Conservation (phyloP, 2,888 invertebrate species). For the Drosophila neoperkinsi region DNA sequence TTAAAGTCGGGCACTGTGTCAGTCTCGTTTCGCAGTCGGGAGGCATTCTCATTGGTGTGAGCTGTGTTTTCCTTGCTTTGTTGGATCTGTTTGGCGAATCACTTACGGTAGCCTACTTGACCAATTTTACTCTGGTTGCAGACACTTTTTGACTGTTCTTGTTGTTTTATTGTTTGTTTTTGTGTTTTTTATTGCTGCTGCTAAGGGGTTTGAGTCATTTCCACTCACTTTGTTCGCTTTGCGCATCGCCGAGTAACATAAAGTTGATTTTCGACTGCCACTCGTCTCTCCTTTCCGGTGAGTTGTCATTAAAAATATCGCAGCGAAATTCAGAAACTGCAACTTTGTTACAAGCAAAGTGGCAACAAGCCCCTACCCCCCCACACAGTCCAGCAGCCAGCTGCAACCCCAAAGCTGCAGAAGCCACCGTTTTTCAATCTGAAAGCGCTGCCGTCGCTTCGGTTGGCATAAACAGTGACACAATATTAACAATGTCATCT, state of each 20-base stretch:
- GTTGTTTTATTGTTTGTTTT: conserved; percentile 1
- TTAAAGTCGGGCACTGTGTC: conserved; percentile 59
- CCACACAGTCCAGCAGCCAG: neutral
- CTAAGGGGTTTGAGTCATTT: conserved; percentile 17
- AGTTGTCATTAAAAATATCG: conserved; percentile 64
- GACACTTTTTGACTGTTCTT: conserved; percentile 10
- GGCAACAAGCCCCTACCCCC: neutral
- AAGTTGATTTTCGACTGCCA: conserved; percentile 47
- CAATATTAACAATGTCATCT: conserved; percentile 36
- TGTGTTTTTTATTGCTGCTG: conserved; percentile 5
- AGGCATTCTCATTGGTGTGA: conserved; percentile 1
- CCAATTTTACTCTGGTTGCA: conserved; percentile 39
- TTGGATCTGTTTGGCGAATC: conserved; percentile 30
- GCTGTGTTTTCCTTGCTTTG: conserved; percentile 1
- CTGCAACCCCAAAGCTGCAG: neutral
- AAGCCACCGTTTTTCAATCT: conserved; percentile 4
- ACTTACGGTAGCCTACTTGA: conserved; percentile 55
- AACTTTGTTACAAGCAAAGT: conserved; percentile 52
- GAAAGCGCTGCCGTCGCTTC: neutral
- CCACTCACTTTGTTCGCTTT: conserved; percentile 39
- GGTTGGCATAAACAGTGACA: conserved; percentile 47
- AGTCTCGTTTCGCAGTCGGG: conserved; percentile 14
- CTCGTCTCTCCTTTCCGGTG: conserved; percentile 1
- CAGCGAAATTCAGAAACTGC: conserved; percentile 36
- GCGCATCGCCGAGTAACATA: conserved; percentile 51